Evolutionary conservation across 2,888 invertebrate genomes (phyloP).

Genomic region (Plebejus anna): DNA sequence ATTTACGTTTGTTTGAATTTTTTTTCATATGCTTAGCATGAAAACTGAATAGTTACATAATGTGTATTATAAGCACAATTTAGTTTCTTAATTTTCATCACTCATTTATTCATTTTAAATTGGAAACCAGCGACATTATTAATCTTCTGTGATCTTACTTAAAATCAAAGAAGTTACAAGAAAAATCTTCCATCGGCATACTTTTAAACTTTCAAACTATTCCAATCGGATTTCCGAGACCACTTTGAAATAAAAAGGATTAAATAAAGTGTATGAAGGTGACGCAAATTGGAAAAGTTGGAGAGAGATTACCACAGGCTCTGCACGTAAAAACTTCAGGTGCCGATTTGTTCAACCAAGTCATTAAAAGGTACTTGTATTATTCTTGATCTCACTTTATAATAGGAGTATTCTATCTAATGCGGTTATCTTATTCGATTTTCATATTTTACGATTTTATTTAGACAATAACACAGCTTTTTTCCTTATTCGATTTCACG

Average conservation of each 20-base stretch:
- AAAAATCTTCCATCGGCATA: slow-evolving; percentile 18
- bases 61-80: background rate
- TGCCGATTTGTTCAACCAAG: slow-evolving; percentile 15
- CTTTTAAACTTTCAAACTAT: slow-evolving; percentile 21
- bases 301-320: slow-evolving; percentile 30
- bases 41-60: too few species aligned
- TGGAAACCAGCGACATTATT: too few species aligned
- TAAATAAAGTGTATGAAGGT: slow-evolving; percentile 26
- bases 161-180: slow-evolving; percentile 17
- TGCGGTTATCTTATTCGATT: background rate
- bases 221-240: slow-evolving; percentile 28
- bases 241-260: slow-evolving; percentile 27
- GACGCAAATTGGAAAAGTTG: slow-evolving; percentile 37
- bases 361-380: background rate
- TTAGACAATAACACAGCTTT: too few species aligned
- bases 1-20: too few species aligned
- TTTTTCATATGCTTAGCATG: too few species aligned
- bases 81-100: background rate
- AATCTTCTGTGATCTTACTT: slow-evolving; percentile 11
- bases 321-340: slow-evolving; percentile 21
- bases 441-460: too few species aligned
- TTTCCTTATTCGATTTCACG: too few species aligned
- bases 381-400: background rate
- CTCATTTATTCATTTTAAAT: background rate
- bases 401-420: background rate